Percentiles rank a stretch among this genome's conserved stretches.
These are phyloP conservation scores for Procambarus virginalis DNA, from an alignment of 1,140 invertebrate genomes.

Conservation along the genomic window DNA sequence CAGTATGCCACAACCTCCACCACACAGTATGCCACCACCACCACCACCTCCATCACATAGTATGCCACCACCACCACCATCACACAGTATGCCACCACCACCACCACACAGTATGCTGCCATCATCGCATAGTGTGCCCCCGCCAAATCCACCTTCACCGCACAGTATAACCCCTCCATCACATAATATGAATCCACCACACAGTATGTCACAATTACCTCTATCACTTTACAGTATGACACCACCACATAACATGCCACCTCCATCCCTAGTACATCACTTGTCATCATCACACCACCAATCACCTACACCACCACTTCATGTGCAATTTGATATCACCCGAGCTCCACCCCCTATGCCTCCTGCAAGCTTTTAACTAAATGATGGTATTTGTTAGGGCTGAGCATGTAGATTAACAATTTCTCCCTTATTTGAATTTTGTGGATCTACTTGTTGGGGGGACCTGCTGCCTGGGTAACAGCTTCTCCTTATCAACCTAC, in stretches of 20 bases:
- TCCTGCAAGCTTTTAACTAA: neutral
- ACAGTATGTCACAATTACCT: too few relatives aligned
- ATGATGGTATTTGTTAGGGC: neutral
- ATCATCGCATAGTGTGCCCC: neutral
- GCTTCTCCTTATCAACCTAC: too few relatives aligned
- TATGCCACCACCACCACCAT: neutral
- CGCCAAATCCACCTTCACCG: neutral
- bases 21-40: neutral
- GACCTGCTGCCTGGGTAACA: too few relatives aligned
- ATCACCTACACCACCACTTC: neutral
- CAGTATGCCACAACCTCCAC: neutral
- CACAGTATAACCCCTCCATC: neutral
- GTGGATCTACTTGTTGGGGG: too few relatives aligned
- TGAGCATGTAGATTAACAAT: neutral
- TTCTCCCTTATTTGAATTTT: too few relatives aligned
- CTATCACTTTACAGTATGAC: too few relatives aligned
- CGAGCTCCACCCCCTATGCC: neutral
- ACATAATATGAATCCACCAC: neutral
- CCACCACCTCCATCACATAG: neutral
- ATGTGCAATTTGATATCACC: neutral
- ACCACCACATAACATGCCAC: neutral
- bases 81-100: neutral
- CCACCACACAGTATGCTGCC: too few relatives aligned
- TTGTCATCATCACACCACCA: neutral
- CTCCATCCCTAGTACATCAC: neutral